A percentile compares a stretch with the other conserved stretches of the same genome.
These are phyloP conservation scores for Dicyrtoma fusca DNA, from an alignment of 2,888 invertebrate genomes.

Conservation along the genomic window DNA sequence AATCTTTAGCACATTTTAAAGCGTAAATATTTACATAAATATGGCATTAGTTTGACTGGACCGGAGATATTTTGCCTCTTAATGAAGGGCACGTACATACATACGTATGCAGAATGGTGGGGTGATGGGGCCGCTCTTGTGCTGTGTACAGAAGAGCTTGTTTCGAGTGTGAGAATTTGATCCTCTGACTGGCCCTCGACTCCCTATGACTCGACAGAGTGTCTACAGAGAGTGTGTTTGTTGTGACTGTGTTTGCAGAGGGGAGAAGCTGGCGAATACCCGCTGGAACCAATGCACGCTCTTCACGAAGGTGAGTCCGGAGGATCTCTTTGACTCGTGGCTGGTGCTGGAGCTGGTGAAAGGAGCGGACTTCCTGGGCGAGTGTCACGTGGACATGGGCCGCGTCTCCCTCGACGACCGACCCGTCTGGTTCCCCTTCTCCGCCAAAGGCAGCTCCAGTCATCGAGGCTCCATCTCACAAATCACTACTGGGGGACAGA, in stretches of 20 bases:
- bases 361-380: constrained; percentile 54
- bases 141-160: neutral
- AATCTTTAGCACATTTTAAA: too few species aligned
- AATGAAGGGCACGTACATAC: too few species aligned
- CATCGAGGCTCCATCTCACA: constrained; percentile 56
- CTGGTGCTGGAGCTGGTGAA: constrained; percentile 53
- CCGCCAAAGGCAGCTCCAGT: constrained; percentile 55
- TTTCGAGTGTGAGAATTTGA: neutral
- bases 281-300: constrained; percentile 56
- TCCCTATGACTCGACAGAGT: too few species aligned
- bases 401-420: constrained; percentile 86
- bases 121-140: too few species aligned
- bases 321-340: constrained; percentile 57
- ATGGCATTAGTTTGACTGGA: too few species aligned
- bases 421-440: constrained; percentile 78
- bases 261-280: constrained; percentile 55
- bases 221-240: neutral
- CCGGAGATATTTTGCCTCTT: too few species aligned
- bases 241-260: constrained; percentile 42
- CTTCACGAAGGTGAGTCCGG: constrained; percentile 56
- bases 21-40: too few species aligned
- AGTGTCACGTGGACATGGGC: constrained; percentile 67
- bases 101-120: too few species aligned
- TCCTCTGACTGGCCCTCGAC: neutral
- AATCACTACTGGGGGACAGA: constrained; percentile 52